A percentile compares a stretch with the other conserved stretches of the same genome.
These are phyloP conservation scores for Linyphia triangularis DNA, from an alignment of 2,888 invertebrate species.

Conservation along the genomic window DNA sequence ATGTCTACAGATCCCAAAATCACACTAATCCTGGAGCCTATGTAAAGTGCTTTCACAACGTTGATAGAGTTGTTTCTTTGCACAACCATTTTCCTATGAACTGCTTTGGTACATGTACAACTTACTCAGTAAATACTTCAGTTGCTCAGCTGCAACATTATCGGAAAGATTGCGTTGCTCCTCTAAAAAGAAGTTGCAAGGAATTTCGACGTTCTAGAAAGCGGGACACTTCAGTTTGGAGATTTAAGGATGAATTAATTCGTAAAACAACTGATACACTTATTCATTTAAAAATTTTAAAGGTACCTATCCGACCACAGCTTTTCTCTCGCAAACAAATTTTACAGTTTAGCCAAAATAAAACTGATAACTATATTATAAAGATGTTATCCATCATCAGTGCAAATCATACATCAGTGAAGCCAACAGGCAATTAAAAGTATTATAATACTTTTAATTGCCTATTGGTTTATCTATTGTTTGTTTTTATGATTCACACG, in stretches of 20 bases:
- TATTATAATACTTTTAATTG: too few relatives aligned
- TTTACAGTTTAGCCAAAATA: too few relatives aligned
- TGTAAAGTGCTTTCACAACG: constrained; percentile 96
- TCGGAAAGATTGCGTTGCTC: constrained; percentile 93
- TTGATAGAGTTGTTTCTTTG: constrained; percentile 90
- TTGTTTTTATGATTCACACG: too few relatives aligned
- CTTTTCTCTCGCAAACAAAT: too few relatives aligned
- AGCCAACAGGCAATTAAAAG: too few relatives aligned
- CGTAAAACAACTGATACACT: constrained; percentile 86
- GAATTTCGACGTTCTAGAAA: constrained; percentile 90
- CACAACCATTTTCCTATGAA: constrained; percentile 96
- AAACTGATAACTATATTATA: too few relatives aligned
- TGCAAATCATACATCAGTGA: too few relatives aligned
- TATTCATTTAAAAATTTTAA: constrained; percentile 82
- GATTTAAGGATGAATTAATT: constrained; percentile 88
- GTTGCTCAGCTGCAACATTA: constrained; percentile 96
- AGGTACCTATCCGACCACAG: background rate
- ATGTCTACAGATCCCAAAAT: constrained; percentile 92
- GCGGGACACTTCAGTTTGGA: constrained; percentile 92
- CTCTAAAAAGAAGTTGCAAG: constrained; percentile 88
- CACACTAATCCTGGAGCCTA: constrained; percentile 95
- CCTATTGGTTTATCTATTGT: too few relatives aligned
- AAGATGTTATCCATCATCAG: too few relatives aligned
- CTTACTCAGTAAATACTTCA: constrained; percentile 89
- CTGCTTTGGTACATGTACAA: constrained; percentile 89